These are phyloP conservation scores for Oscheius sp. DNA, from an alignment of 2,888 invertebrate genomes.

Conservation along the genomic window DNA sequence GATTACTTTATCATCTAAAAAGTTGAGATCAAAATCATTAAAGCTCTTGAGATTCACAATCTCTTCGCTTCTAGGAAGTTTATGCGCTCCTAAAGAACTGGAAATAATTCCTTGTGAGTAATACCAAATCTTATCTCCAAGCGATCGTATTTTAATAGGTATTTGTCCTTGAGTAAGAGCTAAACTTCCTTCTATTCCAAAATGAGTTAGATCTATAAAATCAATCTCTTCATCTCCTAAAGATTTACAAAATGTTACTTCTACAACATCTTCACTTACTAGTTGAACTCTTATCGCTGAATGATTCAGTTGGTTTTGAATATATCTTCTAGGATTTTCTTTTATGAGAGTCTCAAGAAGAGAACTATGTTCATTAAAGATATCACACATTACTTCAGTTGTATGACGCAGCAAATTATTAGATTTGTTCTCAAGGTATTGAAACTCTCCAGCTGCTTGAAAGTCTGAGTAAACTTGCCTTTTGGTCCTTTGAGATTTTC, in stretches of 20 bases:
- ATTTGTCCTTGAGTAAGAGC: too few relatives aligned
- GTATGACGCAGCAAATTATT: conserved; percentile 43
- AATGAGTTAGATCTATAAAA: conserved; percentile 44
- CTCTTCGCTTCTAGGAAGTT: conserved; percentile 27
- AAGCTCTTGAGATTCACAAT: conserved; percentile 37
- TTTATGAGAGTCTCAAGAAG: too few relatives aligned
- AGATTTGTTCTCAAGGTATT: conserved; percentile 44
- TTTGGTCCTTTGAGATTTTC: too few relatives aligned
- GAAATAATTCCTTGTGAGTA: conserved; percentile 33
- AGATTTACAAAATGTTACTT: conserved; percentile 43
- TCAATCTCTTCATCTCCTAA: conserved; percentile 32
- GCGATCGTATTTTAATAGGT: too few relatives aligned
- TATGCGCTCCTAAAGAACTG: conserved; percentile 14
- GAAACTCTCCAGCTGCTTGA: too few relatives aligned
- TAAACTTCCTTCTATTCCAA: conserved; percentile 39
- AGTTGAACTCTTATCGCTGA: too few relatives aligned
- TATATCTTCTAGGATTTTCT: too few relatives aligned
- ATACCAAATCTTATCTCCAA: too few relatives aligned
- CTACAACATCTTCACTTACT: conserved; percentile 25
- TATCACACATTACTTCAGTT: too few relatives aligned
- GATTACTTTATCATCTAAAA: conserved; percentile 40
- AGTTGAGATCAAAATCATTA: conserved; percentile 34
- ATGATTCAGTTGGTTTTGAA: too few relatives aligned
- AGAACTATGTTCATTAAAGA: too few relatives aligned
- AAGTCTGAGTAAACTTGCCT: conserved; percentile 41